Percentiles rank a stretch among this genome's conserved stretches.
Conservation (phyloP, 2,113 vertebrate species). For the Macquaria australasica region DNA sequence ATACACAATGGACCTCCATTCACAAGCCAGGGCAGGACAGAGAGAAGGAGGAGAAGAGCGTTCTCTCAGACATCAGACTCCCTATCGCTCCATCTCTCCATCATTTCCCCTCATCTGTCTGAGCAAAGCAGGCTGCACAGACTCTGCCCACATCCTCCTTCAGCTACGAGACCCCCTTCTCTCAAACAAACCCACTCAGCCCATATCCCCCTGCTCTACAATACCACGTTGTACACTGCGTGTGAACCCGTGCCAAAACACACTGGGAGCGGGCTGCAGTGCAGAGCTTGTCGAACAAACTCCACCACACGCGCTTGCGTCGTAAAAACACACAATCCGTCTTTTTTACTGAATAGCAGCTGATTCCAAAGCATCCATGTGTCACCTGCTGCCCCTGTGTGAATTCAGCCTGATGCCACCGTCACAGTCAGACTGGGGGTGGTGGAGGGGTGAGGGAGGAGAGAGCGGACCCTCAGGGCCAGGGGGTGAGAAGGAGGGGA, state of each 20-base stretch:
- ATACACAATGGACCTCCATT: slow-evolving; percentile 78
- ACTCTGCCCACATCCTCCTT: slow-evolving; percentile 72
- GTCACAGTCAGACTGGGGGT: slow-evolving; percentile 21
- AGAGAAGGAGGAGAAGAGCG: slow-evolving; percentile 54
- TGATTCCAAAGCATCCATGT: slow-evolving; percentile 65
- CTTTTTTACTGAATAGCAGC: slow-evolving; percentile 38
- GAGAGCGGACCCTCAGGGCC: slow-evolving; percentile 52
- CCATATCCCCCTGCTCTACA: slow-evolving; percentile 53
- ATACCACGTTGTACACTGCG: slow-evolving; percentile 40
- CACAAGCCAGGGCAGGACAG: slow-evolving; percentile 48
- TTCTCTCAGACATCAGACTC: slow-evolving; percentile 63
- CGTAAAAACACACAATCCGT: slow-evolving; percentile 27
- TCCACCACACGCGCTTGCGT: background rate
- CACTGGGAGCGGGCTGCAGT: slow-evolving; percentile 26
- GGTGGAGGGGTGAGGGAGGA: slow-evolving; percentile 17
- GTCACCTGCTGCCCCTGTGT: slow-evolving; percentile 68
- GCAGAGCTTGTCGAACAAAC: slow-evolving; percentile 12
- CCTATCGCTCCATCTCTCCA: slow-evolving; percentile 72
- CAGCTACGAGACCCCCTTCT: slow-evolving; percentile 55
- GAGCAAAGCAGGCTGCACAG: slow-evolving; percentile 41
- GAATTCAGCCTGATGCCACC: slow-evolving; percentile 59
- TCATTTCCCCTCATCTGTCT: slow-evolving; percentile 69
- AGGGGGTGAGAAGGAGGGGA: slow-evolving; percentile 17
- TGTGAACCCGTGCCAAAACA: slow-evolving; percentile 54
- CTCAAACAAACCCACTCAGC: slow-evolving; percentile 62